Conservation (phyloP, 2,888 invertebrate genomes). For the Mythimna vitellina region DNA sequence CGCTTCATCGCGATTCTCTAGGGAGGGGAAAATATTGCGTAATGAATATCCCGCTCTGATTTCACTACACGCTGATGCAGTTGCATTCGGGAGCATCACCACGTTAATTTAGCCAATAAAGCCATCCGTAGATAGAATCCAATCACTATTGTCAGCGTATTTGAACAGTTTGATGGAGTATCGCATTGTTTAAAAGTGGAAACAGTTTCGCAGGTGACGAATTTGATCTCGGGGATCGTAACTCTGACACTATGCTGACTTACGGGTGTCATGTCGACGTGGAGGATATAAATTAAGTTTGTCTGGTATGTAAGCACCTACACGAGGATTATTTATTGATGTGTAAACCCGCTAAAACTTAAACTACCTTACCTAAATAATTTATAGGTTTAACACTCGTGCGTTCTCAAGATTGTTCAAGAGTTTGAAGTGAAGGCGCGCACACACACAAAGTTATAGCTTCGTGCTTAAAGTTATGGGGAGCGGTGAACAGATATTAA, state of each 20-base stretch:
- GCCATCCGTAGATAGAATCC: slow-evolving; percentile 43
- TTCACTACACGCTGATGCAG: slow-evolving; percentile 66
- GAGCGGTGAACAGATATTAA: slow-evolving; percentile 64
- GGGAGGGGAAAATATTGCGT: slow-evolving; percentile 80
- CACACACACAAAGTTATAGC: slow-evolving; percentile 62
- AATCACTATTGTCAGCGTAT: slow-evolving; percentile 50
- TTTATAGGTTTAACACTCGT: slow-evolving; percentile 77
- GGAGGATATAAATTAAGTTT: slow-evolving; percentile 69
- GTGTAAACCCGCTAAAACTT: slow-evolving; percentile 74
- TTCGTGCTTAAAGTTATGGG: slow-evolving; percentile 65
- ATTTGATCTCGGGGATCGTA: slow-evolving; percentile 54
- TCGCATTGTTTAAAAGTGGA: slow-evolving; percentile 55
- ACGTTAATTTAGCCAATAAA: slow-evolving; percentile 75
- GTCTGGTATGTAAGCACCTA: slow-evolving; percentile 65
- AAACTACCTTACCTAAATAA: slow-evolving; percentile 77
- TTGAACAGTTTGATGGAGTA: slow-evolving; percentile 53
- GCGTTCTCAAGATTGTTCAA: slow-evolving; percentile 76
- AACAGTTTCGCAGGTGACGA: slow-evolving; percentile 57
- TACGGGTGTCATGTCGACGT: slow-evolving; percentile 49
- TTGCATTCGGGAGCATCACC: slow-evolving; percentile 67
- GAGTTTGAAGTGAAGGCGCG: slow-evolving; percentile 69
- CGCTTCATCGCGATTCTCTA: slow-evolving; percentile 84
- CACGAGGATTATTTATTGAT: slow-evolving; percentile 74
- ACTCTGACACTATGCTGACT: slow-evolving; percentile 52
- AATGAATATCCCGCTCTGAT: slow-evolving; percentile 83